Base-by-base conservation (phyloP, 1,140 invertebrate species). In the Ooceraea biroi region DNA sequence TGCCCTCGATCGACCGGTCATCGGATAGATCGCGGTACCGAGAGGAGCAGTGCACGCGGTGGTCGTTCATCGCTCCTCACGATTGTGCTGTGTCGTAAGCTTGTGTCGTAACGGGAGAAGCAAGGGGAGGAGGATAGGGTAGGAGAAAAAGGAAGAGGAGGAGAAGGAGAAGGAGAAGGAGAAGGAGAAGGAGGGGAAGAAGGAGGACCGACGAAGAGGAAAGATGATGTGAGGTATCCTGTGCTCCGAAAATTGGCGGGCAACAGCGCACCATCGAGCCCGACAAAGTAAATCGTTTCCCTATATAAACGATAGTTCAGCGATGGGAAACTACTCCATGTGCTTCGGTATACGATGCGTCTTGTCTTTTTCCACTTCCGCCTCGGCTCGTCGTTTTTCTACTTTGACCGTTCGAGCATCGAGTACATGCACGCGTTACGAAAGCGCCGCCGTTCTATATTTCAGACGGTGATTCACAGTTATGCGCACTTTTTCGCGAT, bases 171-270 rank as follows among this genome's bases (percentile, higher is more conserved):
- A 60, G 48, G 17, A 22, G 73, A 48, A 14, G 25, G 19, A 22
- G n/a, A 11, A 57, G 7, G 17, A 57, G 19, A 25, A 60, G 58
- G 27, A 30, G 58, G 14, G n/a, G 17, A 27, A 8, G 60, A n/a
- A 36, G 48, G n/a, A 60, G 65, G 55, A 85, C 30, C 50, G 44
- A 19, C 61, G 27, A 69, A 78, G 76, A 69, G 25, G 65, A 36
- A 57, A 63, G 50, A 80, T 57, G 66, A 80, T 50, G 76, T 80
- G 76, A 80, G 52, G 41, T 19, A 57, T 30, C 22, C 44, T 36
- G 48, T 68, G 63, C 48, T 55, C 25, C 12, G 22, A 44, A 57
- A 57, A 57, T 57, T 69, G 48, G 17, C 50, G 46, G 46, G 3
- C 36, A 36, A 36, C 36, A 36, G 36, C 36, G 12, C 61, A 30